phyloP scores from a whole-genome alignment of 2,113 vertebrate species.

The Murina feae region DNA sequence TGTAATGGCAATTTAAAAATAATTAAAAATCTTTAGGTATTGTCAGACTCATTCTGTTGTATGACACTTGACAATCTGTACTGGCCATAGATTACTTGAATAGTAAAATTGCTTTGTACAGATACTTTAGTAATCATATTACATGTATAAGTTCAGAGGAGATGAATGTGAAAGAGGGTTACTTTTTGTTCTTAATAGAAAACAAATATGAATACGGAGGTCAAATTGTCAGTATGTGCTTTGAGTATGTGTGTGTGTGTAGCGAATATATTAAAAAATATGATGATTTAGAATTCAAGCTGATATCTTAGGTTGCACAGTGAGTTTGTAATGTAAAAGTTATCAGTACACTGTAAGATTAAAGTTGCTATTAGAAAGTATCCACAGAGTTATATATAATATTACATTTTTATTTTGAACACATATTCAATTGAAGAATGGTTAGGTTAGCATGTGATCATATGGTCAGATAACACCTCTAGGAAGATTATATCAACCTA shows the following conservation, averaged over 20 bases:
- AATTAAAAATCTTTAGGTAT: slow-evolving; percentile 27
- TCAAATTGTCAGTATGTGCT: slow-evolving; percentile 11
- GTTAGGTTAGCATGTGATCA: neutral
- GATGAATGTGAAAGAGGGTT: neutral
- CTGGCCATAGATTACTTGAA: slow-evolving; percentile 20
- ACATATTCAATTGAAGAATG: neutral
- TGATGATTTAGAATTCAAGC: slow-evolving; percentile 9
- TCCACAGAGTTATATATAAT: neutral
- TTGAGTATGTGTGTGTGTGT: neutral
- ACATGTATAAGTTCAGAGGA: neutral
- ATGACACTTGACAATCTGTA: slow-evolving; percentile 55
- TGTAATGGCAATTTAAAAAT: slow-evolving; percentile 56
- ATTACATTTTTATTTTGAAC: slow-evolving; percentile 27
- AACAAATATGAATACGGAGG: neutral
- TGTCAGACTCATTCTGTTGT: slow-evolving; percentile 42
- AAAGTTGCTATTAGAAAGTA: neutral
- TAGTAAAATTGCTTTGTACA: slow-evolving; percentile 52
- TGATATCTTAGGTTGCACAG: neutral
- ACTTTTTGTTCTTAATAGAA: slow-evolving; percentile 25
- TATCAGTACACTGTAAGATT: neutral
- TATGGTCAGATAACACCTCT: neutral
- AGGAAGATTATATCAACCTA: neutral
- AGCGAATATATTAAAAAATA: neutral
- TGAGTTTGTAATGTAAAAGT: neutral
- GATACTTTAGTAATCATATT: neutral